phyloP scores from a whole-genome alignment of 1,140 invertebrate genomes.

The Drosophila pseudoananassae region DNA sequence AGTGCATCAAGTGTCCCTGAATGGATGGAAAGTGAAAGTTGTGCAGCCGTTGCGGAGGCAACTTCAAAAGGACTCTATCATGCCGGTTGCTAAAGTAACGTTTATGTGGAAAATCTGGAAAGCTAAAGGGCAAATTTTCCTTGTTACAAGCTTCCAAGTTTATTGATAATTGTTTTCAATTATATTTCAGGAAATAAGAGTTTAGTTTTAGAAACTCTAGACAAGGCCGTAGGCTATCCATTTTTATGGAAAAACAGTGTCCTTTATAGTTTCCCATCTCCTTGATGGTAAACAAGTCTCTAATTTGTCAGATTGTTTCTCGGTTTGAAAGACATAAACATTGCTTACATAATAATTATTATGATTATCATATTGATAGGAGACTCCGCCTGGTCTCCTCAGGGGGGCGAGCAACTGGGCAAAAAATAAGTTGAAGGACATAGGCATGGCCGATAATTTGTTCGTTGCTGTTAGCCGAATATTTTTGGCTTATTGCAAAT shows the following conservation, averaged over 20 bases:
- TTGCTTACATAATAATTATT: conserved; percentile 66
- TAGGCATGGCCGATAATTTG: conserved; percentile 67
- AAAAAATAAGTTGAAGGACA: conserved; percentile 7
- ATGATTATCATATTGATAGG: conserved; percentile 70
- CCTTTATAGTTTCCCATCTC: neutral
- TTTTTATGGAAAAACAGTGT: too few species aligned
- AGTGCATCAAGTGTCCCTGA: neutral
- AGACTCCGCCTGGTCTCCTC: neutral
- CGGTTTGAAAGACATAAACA: conserved; percentile 52
- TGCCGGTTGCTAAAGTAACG: too few species aligned
- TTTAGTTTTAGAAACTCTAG: too few species aligned
- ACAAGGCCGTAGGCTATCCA: too few species aligned
- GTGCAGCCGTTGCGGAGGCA: neutral
- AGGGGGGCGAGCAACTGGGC: neutral
- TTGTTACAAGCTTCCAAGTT: too few species aligned
- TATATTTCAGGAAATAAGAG: too few species aligned
- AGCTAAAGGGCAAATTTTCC: too few species aligned
- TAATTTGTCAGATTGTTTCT: conserved; percentile 48
- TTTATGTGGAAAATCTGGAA: too few species aligned
- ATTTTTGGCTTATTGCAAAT: conserved; percentile 79
- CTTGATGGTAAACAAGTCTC: conserved; percentile 26
- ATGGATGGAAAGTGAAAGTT: neutral
- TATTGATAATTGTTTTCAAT: too few species aligned
- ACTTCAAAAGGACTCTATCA: too few species aligned
- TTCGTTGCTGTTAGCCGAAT: conserved; percentile 54